phyloP scores from a whole-genome alignment of 2,888 invertebrate genomes.

The Pseudococcus longispinus region DNA sequence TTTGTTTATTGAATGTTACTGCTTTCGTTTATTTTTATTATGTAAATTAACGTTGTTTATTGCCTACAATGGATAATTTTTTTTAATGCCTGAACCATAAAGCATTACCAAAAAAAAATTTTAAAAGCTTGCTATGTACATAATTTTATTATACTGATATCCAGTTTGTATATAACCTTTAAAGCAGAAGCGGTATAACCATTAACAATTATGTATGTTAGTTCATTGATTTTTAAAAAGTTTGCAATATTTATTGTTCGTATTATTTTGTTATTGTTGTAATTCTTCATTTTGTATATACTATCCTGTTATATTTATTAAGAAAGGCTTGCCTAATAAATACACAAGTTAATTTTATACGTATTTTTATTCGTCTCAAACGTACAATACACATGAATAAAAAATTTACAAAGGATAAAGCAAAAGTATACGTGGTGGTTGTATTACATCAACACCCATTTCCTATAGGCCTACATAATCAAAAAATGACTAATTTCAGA shows the following conservation, averaged over 20 bases:
- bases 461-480: background rate
- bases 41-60: background rate
- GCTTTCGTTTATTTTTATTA: background rate
- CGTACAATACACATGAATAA: background rate
- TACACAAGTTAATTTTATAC: slow-evolving; percentile 39
- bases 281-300: slow-evolving; percentile 9
- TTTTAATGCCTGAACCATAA: background rate
- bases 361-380: background rate
- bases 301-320: slow-evolving; percentile 29
- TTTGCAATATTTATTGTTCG: slow-evolving; percentile 41
- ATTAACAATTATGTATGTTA: slow-evolving; percentile 3
- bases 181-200: slow-evolving; percentile 1
- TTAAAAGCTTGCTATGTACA: background rate
- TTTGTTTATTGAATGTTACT: background rate
- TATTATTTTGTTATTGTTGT: slow-evolving; percentile 47
- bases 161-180: background rate
- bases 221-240: slow-evolving; percentile 2
- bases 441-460: no score
- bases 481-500: background rate
- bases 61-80: background rate
- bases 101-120: slow-evolving; percentile 7
- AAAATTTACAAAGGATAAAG: no score
- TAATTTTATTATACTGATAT: background rate
- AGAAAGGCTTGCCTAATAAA: slow-evolving; percentile 29
- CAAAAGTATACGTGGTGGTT: no score